Conservation (phyloP, 2,888 invertebrate genomes). For the Heliconius sara region DNA sequence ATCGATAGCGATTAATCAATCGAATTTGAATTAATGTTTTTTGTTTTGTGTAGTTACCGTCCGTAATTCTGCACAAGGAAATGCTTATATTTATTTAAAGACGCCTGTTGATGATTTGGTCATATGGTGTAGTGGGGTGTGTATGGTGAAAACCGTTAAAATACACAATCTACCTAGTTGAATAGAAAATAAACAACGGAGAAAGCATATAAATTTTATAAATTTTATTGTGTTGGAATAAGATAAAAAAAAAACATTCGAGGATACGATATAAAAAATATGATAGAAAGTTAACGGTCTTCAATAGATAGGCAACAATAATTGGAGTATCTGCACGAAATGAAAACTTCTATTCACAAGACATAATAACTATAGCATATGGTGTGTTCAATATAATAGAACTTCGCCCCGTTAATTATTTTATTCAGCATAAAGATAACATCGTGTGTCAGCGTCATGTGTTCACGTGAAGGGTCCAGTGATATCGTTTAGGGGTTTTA, state of each 20-base stretch:
- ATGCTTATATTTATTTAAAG: too few relatives aligned
- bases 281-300: constrained; percentile 60
- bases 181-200: background rate
- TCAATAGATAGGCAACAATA: constrained; percentile 60
- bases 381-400: constrained; percentile 50
- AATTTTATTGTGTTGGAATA: background rate
- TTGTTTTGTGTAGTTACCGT: too few relatives aligned
- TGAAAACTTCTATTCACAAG: constrained; percentile 59
- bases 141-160: background rate
- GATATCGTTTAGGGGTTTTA: constrained; percentile 32
- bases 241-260: background rate
- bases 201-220: background rate
- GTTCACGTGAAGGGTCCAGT: constrained; percentile 34
- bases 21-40: too few relatives aligned
- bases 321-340: constrained; percentile 70
- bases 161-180: background rate
- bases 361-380: constrained; percentile 70
- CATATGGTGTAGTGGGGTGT: background rate
- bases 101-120: background rate
- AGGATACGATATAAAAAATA: constrained; percentile 42
- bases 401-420: constrained; percentile 43
- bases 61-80: too few relatives aligned
- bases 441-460: constrained; percentile 42
- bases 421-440: constrained; percentile 43
- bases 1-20: too few relatives aligned